Percentiles rank a stretch among this genome's conserved stretches.
phyloP scores from a whole-genome alignment of 2,797 vertebrate genomes.

The Mus minutoides region DNA sequence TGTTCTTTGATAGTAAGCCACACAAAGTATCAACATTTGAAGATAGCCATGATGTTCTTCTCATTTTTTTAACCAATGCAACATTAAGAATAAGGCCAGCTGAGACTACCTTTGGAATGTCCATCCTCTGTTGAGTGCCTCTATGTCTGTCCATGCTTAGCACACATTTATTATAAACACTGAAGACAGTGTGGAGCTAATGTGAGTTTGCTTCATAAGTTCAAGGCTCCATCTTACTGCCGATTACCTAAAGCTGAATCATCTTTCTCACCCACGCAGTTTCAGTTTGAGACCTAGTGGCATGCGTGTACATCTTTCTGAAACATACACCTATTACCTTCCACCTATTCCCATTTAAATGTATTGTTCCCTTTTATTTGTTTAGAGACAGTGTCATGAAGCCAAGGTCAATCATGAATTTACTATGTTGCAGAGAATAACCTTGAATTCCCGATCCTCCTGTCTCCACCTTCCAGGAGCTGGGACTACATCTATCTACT shows the following conservation, averaged over 20 bases:
- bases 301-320: not conserved
- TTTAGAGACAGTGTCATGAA: not conserved
- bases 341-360: slow-evolving; percentile 24
- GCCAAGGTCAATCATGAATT: not conserved
- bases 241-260: not conserved
- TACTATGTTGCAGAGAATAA: not conserved
- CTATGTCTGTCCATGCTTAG: not conserved
- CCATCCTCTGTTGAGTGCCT: not conserved
- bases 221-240: slow-evolving; percentile 16
- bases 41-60: not conserved
- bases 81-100: not conserved
- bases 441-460: not conserved
- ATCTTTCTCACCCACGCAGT: not conserved
- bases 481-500: not conserved
- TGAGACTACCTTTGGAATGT: not conserved
- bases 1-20: slow-evolving; percentile 4
- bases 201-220: not conserved
- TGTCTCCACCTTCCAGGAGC: not conserved
- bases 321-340: not conserved
- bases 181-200: not conserved
- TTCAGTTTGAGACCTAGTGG: not conserved
- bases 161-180: not conserved
- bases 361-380: not conserved
- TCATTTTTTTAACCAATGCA: slow-evolving; percentile 36
- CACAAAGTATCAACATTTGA: not conserved